Conservation (phyloP, 2,888 invertebrate species). For the Euspilapteryx auroguttella region DNA sequence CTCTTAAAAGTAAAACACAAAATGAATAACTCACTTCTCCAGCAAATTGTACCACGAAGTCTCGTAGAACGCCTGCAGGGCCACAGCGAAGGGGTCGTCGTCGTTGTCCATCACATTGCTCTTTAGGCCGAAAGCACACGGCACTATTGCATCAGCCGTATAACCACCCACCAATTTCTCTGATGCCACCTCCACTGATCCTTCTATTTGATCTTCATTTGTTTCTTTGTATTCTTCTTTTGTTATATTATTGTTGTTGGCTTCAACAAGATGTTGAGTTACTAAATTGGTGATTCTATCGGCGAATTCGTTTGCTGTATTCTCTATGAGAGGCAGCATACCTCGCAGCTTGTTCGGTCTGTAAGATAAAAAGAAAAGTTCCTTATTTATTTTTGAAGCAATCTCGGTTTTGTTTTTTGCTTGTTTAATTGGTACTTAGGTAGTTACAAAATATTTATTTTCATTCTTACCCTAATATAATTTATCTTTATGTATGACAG, state of each 20-base stretch:
- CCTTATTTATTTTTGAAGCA: too few relatives aligned
- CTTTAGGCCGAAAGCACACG: slow-evolving; percentile 46
- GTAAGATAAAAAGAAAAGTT: slow-evolving; percentile 14
- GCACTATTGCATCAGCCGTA: slow-evolving; percentile 50
- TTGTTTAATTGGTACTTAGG: too few relatives aligned
- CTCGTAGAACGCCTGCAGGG: slow-evolving; percentile 45
- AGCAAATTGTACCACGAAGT: slow-evolving; percentile 38
- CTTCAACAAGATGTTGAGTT: slow-evolving; percentile 7
- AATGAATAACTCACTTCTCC: too few relatives aligned
- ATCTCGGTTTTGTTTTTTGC: too few relatives aligned
- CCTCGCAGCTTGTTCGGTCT: slow-evolving; percentile 47
- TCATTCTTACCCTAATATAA: too few relatives aligned
- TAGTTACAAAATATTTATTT: too few relatives aligned
- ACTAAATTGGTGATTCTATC: slow-evolving; percentile 19
- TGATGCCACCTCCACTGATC: slow-evolving; percentile 20
- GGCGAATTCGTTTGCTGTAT: slow-evolving; percentile 36
- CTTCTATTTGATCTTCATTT: slow-evolving; percentile 5
- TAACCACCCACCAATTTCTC: slow-evolving; percentile 44
- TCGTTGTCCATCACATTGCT: slow-evolving; percentile 44
- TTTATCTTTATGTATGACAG: too few relatives aligned
- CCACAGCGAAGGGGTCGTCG: slow-evolving; percentile 42
- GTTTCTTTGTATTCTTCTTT: slow-evolving; percentile 5
- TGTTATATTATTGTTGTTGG: slow-evolving; percentile 5
- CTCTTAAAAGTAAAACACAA: too few relatives aligned
- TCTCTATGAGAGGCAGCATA: slow-evolving; percentile 44